phyloP scores from a whole-genome alignment of 1,140 invertebrate species.

The Aphidius ervi region DNA sequence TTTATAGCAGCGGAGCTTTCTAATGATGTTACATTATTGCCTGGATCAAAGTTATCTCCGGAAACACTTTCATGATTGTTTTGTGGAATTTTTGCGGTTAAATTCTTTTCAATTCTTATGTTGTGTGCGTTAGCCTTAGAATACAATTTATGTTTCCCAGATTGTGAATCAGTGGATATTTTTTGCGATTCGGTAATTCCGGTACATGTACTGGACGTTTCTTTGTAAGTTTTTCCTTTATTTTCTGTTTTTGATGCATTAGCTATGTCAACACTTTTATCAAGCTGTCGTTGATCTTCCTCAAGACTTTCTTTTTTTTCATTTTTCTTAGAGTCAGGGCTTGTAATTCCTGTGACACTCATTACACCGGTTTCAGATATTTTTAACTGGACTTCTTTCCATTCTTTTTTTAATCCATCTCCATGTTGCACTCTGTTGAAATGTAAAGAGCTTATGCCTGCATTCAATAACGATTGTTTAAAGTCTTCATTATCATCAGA shows the following conservation, averaged over 20 bases:
- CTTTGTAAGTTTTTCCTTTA: not conserved
- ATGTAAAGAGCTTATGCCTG: conserved; percentile 36
- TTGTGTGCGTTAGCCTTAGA: too few relatives aligned
- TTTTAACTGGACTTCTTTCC: conserved; percentile 66
- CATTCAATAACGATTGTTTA: conserved; percentile 40
- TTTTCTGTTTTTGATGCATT: conserved; percentile 5
- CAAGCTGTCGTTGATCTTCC: conserved; percentile 9
- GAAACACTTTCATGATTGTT: not conserved
- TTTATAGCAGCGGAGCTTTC: not conserved
- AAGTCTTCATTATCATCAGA: conserved; percentile 48
- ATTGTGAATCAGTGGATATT: not conserved
- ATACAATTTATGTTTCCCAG: too few relatives aligned
- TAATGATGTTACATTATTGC: not conserved
- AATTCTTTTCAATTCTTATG: not conserved
- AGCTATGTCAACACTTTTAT: not conserved
- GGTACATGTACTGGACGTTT: not conserved
- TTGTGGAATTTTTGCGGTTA: not conserved
- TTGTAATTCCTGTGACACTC: conserved; percentile 58
- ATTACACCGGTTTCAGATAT: conserved; percentile 69
- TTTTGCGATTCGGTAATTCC: not conserved
- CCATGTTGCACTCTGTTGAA: conserved; percentile 31
- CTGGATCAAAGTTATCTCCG: not conserved
- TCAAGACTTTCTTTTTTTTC: conserved; percentile 21
- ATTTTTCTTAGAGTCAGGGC: conserved; percentile 41
- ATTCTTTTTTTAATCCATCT: conserved; percentile 43